phyloP scores from a whole-genome alignment of 1,140 invertebrate genomes.

The Euschistus heros region DNA sequence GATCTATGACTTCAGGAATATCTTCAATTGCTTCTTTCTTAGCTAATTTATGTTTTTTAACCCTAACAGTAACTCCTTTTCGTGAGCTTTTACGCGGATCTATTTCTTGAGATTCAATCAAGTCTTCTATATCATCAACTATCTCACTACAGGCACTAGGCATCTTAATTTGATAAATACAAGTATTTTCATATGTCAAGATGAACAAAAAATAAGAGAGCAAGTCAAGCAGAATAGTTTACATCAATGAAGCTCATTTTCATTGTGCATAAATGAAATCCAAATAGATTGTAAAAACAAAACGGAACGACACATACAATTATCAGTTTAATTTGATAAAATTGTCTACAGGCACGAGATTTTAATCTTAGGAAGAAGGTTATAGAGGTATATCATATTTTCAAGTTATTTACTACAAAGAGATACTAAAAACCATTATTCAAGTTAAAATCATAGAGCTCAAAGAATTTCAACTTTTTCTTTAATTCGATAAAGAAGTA shows the following conservation, averaged over 20 bases:
- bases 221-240: neutral
- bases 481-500: neutral
- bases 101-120: conserved; percentile 64
- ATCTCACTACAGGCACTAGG: conserved; percentile 47
- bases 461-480: neutral
- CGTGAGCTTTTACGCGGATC: conserved; percentile 61
- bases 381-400: too few species aligned
- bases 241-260: neutral
- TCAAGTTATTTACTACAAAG: too few species aligned
- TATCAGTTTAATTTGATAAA: too few species aligned
- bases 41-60: conserved; percentile 38
- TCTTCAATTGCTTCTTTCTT: conserved; percentile 28
- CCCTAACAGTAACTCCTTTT: conserved; percentile 52
- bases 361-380: too few species aligned
- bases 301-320: too few species aligned
- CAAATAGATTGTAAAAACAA: too few species aligned
- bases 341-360: too few species aligned
- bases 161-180: conserved; percentile 34
- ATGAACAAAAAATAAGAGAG: neutral
- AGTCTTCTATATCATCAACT: conserved; percentile 68
- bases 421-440: too few species aligned
- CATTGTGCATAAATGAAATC: too few species aligned
- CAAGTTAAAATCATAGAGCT: too few species aligned
- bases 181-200: neutral
- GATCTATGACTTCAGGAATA: conserved; percentile 31